Percentiles rank a stretch among this genome's conserved stretches.
These are phyloP conservation scores for Ectemnius cavifrons DNA, from an alignment of 2,888 invertebrate species.

Conservation along the genomic window DNA sequence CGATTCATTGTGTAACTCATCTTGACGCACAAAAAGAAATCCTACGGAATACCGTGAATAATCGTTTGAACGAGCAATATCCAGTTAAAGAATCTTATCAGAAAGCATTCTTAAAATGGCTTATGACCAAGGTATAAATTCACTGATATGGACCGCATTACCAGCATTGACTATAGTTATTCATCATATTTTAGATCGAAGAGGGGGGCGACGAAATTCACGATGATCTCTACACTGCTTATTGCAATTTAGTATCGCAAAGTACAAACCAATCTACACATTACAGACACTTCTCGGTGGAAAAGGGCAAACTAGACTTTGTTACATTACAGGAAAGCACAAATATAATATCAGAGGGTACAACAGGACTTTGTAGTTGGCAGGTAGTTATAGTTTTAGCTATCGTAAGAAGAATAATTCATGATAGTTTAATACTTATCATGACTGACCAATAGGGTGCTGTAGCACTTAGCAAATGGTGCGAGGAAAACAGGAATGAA, in stretches of 20 bases:
- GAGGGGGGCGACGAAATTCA: constrained; percentile 80
- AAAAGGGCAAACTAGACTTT: constrained; percentile 70
- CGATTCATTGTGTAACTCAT: constrained; percentile 30
- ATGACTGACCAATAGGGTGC: constrained; percentile 81
- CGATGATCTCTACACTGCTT: constrained; percentile 83
- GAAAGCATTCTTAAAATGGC: constrained; percentile 83
- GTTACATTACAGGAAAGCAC: constrained; percentile 85
- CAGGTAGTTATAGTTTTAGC: constrained; percentile 79
- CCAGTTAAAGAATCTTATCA: constrained; percentile 84
- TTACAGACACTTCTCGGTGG: constrained; percentile 83
- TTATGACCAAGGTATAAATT: constrained; percentile 78
- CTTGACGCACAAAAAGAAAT: constrained; percentile 80
- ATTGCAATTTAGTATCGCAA: constrained; percentile 80
- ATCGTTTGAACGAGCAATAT: constrained; percentile 79
- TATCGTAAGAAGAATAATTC: neutral
- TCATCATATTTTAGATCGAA: constrained; percentile 78
- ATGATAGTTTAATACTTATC: constrained; percentile 13
- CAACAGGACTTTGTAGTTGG: constrained; percentile 90
- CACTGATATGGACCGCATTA: neutral
- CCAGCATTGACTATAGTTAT: constrained; percentile 13
- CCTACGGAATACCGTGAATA: constrained; percentile 81
- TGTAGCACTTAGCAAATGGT: constrained; percentile 86
- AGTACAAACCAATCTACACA: constrained; percentile 75
- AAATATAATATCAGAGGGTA: constrained; percentile 87
- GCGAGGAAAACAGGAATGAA: constrained; percentile 79